Base-by-base conservation (phyloP, 1,140 invertebrate species). In the Drosophila equinoxialis region DNA sequence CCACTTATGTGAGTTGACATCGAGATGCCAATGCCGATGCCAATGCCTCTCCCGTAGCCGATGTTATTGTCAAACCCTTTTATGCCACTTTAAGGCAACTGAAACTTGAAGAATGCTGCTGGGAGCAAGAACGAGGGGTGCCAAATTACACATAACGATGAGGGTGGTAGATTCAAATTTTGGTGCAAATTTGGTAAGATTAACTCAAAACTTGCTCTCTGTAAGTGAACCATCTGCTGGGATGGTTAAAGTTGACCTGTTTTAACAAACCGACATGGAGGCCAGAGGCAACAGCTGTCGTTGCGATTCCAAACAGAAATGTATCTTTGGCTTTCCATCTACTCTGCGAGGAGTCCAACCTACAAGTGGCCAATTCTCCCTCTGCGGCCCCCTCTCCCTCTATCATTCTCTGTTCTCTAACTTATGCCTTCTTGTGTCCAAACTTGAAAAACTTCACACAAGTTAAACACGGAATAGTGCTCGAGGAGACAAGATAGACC, bases 401-500 rank as follows among this genome's bases (percentile, higher is more conserved):
- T 6, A 30, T 30, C 6, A 6, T 30, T 30, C 30, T 30, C 30
- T 30, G 3, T 14, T 23, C 58, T 39, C 37, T 23, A 11, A 11
- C 33, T 39, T 30, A 60, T 60, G 23, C 61, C 26, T 77, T 76
- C 66, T 61, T 65, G 51, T 55, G 57, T 37, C 59, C 66, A 62
- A 72, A 72, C 71, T 85, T 74, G 81, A 70, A 67, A 51, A 82
- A 87, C 83, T 85, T 87, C 79, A 85, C 83, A 82, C 82, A 85
- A 85, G 82, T 87, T 87, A 85, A 87, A 87, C 82, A 85, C 75
- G 82, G 79, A 85, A 85, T 73, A 87, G 82, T 74, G 76, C 82
- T 86, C 69, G 65, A 83, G 65, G 80, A 73, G 68, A 51, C 45
- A 51, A 51, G 17, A 51, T 51, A 51, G 48, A 77, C 68, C 14